phyloP scores from a whole-genome alignment of 2,888 invertebrate species.

The Parthenolecanium corni region DNA sequence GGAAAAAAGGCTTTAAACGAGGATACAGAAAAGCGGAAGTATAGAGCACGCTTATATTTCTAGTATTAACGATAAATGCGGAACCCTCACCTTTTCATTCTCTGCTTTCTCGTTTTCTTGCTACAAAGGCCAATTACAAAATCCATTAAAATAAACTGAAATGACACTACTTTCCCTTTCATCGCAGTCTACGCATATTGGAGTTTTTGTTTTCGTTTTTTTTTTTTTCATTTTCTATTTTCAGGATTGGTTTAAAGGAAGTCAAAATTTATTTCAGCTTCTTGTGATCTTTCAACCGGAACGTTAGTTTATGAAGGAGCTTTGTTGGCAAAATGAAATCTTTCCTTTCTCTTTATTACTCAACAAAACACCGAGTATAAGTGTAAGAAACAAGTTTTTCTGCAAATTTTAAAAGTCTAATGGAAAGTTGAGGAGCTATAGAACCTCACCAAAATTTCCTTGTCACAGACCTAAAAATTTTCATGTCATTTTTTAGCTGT shows the following conservation, averaged over 20 bases:
- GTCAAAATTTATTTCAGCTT: constrained; percentile 14
- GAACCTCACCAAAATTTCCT: too few relatives aligned
- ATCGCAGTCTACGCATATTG: too few relatives aligned
- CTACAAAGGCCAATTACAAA: constrained; percentile 25
- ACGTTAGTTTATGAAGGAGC: too few relatives aligned
- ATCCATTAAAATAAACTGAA: constrained; percentile 23
- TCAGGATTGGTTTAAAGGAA: constrained; percentile 2
- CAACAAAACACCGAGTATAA: too few relatives aligned
- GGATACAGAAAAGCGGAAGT: background rate
- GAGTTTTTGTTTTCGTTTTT: too few relatives aligned
- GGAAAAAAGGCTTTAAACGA: background rate
- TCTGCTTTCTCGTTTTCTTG: background rate
- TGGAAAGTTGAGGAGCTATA: too few relatives aligned
- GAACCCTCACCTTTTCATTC: background rate
- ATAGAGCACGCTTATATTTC: background rate
- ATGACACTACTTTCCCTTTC: background rate
- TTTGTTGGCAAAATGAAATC: too few relatives aligned
- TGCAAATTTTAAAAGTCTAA: too few relatives aligned
- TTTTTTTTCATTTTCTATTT: background rate
- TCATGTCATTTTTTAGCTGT: too few relatives aligned
- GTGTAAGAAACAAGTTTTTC: too few relatives aligned
- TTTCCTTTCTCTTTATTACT: too few relatives aligned
- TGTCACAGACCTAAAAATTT: too few relatives aligned
- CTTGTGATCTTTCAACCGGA: constrained; percentile 25
- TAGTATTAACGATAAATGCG: constrained; percentile 6